Percentiles rank a stretch among this genome's conserved stretches.
Conservation (phyloP, 2,113 vertebrate species). For the Andinoacara biseriatus region DNA sequence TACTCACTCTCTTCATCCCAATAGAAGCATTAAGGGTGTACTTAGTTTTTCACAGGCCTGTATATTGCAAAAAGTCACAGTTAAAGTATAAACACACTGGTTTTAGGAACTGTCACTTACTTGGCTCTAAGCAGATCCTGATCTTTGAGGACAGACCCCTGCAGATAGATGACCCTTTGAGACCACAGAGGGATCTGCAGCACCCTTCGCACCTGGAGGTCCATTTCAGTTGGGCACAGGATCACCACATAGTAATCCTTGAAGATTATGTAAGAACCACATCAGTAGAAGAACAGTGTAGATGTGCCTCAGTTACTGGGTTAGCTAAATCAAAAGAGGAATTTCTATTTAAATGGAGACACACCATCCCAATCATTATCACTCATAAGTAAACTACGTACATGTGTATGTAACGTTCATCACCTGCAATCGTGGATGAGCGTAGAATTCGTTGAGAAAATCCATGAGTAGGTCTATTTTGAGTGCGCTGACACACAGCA, state of each 20-base stretch:
- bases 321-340: not conserved
- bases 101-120: conserved; percentile 78
- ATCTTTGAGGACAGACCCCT: conserved; percentile 96
- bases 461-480: conserved; percentile 99
- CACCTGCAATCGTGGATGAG: conserved; percentile 91
- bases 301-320: not conserved
- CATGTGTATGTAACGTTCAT: not conserved
- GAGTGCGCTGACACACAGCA: conserved; percentile 92
- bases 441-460: conserved; percentile 97
- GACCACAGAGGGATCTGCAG: conserved; percentile 98
- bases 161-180: conserved; percentile 95
- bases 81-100: not conserved
- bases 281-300: not conserved
- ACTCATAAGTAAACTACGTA: not conserved
- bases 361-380: not conserved
- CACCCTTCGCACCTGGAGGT: conserved; percentile 92
- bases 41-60: not conserved
- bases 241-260: conserved; percentile 99
- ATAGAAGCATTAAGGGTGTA: not conserved
- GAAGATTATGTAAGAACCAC: conserved; percentile 23
- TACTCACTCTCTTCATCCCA: not conserved
- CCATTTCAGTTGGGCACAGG: conserved; percentile 95
- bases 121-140: conserved; percentile 97
- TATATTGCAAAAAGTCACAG: not conserved
- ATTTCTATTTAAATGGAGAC: conserved; percentile 10